Base-by-base conservation (phyloP, 2,888 invertebrate genomes). In the Alloplasta piceator region DNA sequence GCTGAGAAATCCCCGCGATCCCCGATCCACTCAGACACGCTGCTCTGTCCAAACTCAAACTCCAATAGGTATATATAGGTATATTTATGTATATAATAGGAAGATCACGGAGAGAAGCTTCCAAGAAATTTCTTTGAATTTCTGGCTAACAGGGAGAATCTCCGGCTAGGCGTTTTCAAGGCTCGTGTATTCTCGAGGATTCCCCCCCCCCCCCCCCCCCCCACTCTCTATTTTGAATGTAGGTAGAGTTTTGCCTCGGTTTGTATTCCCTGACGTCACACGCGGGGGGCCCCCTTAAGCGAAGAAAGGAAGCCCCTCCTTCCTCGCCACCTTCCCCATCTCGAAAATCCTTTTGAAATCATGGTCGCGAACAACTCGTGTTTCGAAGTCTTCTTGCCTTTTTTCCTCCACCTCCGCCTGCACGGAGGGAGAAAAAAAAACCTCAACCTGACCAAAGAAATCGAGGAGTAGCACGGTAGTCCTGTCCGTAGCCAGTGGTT, bases 41-140 rank as follows among this genome's bases (percentile, higher is more conserved):
- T 41, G 60, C 71, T 63, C 63, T 67, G 66, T 46, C 46, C 41
- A 71, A 71, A 71, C 71, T 71, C 12, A 4, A n/a, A n/a, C 50
- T 50, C n/a, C n/a, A 50, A 10, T 12, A 50, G 0, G 12, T 10
- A 50, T 14, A 50, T 6, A 1, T 50, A 50, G 6, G n/a, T 6
- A 16, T 16, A 63, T 41, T 9, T 41, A 61, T 63, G 16, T 16
- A 56, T 56, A 63, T 56, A 67, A 26, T 46, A 50, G 52, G 61
- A 78, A 39, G 43, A 61, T 41, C 72, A 43, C 70, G 55, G 46
- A 55, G 46, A 55, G 61, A 76, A 46, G 56, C 67, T 80, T 80
- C 80, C 61, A 16, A 80, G 76, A 80, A 80, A 76, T 76, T 63
- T 55, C 80, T 76, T 80, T 61, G 80, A 80, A 80, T 76, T 80